Evolutionary conservation across 2,797 vertebrate species (phyloP).

Genomic region (Stomatorhinus walkeri): DNA sequence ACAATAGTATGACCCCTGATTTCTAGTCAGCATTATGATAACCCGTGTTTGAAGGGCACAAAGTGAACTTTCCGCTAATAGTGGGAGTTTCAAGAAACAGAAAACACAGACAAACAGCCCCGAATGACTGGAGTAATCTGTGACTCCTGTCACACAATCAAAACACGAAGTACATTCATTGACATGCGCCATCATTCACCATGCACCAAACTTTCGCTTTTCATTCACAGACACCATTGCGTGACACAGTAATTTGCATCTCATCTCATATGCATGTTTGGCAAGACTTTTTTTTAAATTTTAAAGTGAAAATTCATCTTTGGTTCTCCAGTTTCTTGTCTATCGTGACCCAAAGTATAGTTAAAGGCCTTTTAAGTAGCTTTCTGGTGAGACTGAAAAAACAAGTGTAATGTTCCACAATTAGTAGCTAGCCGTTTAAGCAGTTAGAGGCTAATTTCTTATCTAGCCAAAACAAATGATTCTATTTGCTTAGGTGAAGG

Average conservation of each 20-base stretch:
- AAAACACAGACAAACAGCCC: not conserved
- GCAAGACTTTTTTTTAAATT: not conserved
- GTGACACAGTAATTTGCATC: not conserved
- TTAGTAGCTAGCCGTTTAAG: not conserved
- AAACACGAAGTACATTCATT: not conserved
- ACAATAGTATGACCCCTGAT: not conserved
- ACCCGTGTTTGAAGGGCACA: not conserved
- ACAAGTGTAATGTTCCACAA: not conserved
- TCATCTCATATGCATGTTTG: not conserved
- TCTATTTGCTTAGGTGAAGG: conserved; percentile 15
- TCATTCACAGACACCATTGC: not conserved
- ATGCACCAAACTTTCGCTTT: not conserved
- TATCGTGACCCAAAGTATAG: not conserved
- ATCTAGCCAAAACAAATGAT: conserved; percentile 12
- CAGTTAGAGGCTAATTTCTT: conserved; percentile 10
- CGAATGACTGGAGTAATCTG: not conserved
- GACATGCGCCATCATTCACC: not conserved
- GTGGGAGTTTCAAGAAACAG: not conserved
- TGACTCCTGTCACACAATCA: not conserved
- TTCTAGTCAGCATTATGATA: not conserved
- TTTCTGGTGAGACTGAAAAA: not conserved
- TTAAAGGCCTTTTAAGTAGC: not conserved
- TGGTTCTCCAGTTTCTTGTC: not conserved
- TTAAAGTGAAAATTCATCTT: not conserved
- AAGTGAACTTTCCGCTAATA: not conserved